Percentiles rank a stretch among this genome's conserved stretches.
Evolutionary conservation across 35 echinoderm and acorn worm genomes (phyloP).

Genomic region (Lytechinus pictus): DNA sequence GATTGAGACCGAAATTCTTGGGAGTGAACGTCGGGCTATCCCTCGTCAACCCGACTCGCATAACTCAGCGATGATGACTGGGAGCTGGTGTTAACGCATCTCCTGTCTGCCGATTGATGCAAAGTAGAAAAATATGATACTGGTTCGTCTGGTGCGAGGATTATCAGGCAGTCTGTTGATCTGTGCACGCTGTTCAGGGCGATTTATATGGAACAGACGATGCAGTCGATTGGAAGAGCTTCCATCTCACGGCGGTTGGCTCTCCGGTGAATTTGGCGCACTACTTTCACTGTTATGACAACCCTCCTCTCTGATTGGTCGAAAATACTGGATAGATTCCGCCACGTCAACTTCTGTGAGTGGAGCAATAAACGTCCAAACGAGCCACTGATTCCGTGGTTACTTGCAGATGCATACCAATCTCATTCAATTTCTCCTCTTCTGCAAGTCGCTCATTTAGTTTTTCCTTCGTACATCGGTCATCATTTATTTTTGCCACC

Average conservation of each 20-base stretch:
- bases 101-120: not conserved
- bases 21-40: not conserved
- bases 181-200: not conserved
- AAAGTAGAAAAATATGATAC: slow-evolving; percentile 31
- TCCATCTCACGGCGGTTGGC: not conserved
- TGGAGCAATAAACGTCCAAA: not conserved
- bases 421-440: not conserved
- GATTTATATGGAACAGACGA: slow-evolving; percentile 50
- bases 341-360: not conserved
- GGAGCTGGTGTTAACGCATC: slow-evolving; percentile 5
- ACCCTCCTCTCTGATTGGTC: not conserved
- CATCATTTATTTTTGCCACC: not conserved
- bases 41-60: slow-evolving; percentile 36
- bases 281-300: slow-evolving; percentile 37
- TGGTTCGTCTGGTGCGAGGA: slow-evolving; percentile 21
- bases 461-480: not conserved
- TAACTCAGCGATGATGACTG: slow-evolving; percentile 16
- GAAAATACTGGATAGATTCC: not conserved
- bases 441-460: not conserved
- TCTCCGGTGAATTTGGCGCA: slow-evolving; percentile 47
- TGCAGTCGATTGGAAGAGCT: not conserved
- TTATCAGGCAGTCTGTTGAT: slow-evolving; percentile 40
- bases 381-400: not conserved
- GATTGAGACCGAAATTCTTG: slow-evolving; percentile 16
- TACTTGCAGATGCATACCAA: not conserved